Conservation (phyloP, 2,888 invertebrate genomes). For the Cosmopolites sordidus region DNA sequence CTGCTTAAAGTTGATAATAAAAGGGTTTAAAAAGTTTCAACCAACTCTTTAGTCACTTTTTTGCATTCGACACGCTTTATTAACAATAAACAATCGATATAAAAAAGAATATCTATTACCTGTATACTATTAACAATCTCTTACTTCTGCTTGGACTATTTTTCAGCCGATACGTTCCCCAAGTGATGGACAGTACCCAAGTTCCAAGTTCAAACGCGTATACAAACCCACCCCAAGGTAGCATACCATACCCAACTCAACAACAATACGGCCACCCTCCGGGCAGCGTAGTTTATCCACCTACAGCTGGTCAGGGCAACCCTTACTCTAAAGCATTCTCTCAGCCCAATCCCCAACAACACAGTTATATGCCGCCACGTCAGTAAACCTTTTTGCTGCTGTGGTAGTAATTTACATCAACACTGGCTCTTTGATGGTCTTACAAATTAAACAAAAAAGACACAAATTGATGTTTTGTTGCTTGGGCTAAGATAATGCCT, state of each 20-base stretch:
- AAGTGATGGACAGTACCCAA: slow-evolving; percentile 41
- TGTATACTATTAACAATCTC: not conserved
- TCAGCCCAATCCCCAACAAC: slow-evolving; percentile 40
- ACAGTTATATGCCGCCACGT: slow-evolving; percentile 43
- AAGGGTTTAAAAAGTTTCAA: too few relatives aligned
- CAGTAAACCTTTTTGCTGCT: slow-evolving; percentile 29
- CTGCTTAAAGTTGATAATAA: too few relatives aligned
- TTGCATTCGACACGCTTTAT: too few relatives aligned
- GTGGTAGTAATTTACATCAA: not conserved
- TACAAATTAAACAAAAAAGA: not conserved
- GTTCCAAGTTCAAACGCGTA: slow-evolving; percentile 40
- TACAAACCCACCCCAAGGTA: slow-evolving; percentile 38
- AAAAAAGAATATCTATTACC: too few relatives aligned
- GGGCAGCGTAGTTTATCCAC: slow-evolving; percentile 33
- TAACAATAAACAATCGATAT: too few relatives aligned
- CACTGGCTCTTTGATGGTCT: slow-evolving; percentile 1
- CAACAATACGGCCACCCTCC: slow-evolving; percentile 37
- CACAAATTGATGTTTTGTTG: not conserved
- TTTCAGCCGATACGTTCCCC: slow-evolving; percentile 35
- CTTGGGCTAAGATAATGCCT: too few relatives aligned
- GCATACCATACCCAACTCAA: slow-evolving; percentile 38
- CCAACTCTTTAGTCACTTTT: too few relatives aligned
- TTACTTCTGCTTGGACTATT: not conserved
- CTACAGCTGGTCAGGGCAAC: slow-evolving; percentile 38
- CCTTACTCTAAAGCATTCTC: slow-evolving; percentile 45